Evolutionary conservation across 2,797 vertebrate genomes (phyloP), one percentile per base, ranked within the genome.

Genomic region (Acanthurus leucopareius): DNA sequence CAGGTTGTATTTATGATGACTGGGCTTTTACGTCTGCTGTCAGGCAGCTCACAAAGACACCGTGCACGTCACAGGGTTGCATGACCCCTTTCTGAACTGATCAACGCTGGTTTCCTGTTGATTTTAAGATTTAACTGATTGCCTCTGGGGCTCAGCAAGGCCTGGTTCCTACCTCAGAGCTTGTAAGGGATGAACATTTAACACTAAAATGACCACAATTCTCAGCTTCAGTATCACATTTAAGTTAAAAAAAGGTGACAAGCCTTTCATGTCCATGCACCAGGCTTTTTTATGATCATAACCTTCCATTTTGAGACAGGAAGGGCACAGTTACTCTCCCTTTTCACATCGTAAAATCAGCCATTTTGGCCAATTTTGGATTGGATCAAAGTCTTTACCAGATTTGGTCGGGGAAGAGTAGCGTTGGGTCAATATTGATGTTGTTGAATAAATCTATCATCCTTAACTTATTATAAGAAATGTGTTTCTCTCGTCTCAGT

Each of bases 401-500:
- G 40, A 82, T 69, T 61, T 71, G 11, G 16, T 40, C 20, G 3
- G 8, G 8, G 19, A 28, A 5, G 67, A 62, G 14, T 47, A 22
- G 22, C 60, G 47, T 32, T 32, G 4, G 28, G 28, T 40, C 40
- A 40, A 40, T 8, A 40, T 7, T 40, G 10, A 40, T 40, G 7
- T 2, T 40, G 40, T 8, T 40, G 16, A 45, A 82, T 67, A 67
- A 75, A 52, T 75, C 72, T 47, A 7, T 85, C 70, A 67, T 40
- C 42, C 38, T 51, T 2, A 8, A 35, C 28, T 64, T 51, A 59
- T 10, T 4, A 78, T 61, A 54, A 77, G 35, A 77, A 79, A 69
- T 48, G 45, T 61, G 9, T 58, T 71, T 64, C 22, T 61, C 35
- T 68, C 61, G n/a, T 65, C 8, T 38, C 19, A 0, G 3, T 77